phyloP scores from a whole-genome alignment of 2,113 vertebrate genomes.

The Edolisoma coerulescens region DNA sequence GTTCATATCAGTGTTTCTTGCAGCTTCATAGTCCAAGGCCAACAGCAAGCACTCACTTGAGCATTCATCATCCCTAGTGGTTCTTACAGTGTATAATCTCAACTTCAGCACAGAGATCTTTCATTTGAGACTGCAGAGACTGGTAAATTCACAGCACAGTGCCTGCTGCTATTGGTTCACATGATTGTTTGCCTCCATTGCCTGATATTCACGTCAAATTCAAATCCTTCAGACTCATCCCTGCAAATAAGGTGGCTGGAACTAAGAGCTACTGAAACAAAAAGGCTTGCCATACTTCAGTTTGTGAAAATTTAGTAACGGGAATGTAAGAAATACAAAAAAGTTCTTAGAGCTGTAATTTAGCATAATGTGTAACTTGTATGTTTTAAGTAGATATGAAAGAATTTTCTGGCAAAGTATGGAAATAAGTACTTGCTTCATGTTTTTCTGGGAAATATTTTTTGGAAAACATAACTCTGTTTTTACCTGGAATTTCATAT shows the following conservation, averaged over 20 bases:
- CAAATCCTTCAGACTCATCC: background rate
- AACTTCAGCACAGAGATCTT: constrained; percentile 30
- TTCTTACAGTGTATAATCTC: constrained; percentile 43
- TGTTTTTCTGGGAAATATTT: background rate
- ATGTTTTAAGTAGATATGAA: background rate
- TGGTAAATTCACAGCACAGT: background rate
- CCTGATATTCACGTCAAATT: background rate
- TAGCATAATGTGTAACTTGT: background rate
- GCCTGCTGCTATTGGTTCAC: background rate
- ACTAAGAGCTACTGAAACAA: background rate
- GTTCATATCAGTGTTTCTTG: constrained; percentile 49
- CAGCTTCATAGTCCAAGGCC: constrained; percentile 33
- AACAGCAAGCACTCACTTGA: constrained; percentile 49
- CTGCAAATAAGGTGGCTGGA: background rate
- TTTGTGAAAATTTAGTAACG: background rate
- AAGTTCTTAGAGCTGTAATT: background rate
- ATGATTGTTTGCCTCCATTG: background rate
- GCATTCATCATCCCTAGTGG: constrained; percentile 30
- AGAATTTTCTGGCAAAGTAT: background rate
- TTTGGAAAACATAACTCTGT: background rate
- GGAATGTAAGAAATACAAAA: background rate
- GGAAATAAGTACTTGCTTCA: background rate
- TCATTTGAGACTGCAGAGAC: constrained; percentile 16
- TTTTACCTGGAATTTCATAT: background rate
- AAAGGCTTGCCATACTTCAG: background rate